phyloP scores from a whole-genome alignment of 2,888 invertebrate species.

The Apeira syringaria region DNA sequence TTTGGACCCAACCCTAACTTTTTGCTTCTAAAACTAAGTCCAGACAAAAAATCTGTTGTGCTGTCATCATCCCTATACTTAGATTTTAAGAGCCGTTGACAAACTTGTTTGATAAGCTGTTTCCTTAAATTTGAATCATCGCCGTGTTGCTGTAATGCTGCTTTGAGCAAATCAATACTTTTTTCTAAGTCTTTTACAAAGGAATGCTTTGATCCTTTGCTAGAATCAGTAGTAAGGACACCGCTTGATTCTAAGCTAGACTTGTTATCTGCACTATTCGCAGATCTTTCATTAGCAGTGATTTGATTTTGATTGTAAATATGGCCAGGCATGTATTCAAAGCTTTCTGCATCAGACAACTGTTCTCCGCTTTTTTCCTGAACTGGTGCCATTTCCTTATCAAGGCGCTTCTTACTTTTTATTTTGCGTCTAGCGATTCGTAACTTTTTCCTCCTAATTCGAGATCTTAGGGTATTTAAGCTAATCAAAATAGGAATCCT shows the following conservation, averaged over 20 bases:
- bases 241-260: slow-evolving; percentile 75
- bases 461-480: slow-evolving; percentile 61
- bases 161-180: slow-evolving; percentile 83
- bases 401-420: slow-evolving; percentile 40
- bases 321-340: slow-evolving; percentile 85
- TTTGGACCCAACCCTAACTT: slow-evolving; percentile 43
- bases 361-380: slow-evolving; percentile 62
- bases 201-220: slow-evolving; percentile 64
- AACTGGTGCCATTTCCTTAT: slow-evolving; percentile 43
- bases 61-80: slow-evolving; percentile 84
- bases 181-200: slow-evolving; percentile 85
- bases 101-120: slow-evolving; percentile 85
- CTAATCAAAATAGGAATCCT: slow-evolving; percentile 62
- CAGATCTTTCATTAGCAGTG: slow-evolving; percentile 41
- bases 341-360: slow-evolving; percentile 85
- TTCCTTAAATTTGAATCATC: slow-evolving; percentile 85
- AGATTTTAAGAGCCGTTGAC: slow-evolving; percentile 83
- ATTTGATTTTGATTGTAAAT: slow-evolving; percentile 81
- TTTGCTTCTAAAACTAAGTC: slow-evolving; percentile 61
- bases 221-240: slow-evolving; percentile 65
- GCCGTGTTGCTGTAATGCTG: slow-evolving; percentile 83
- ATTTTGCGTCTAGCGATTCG: slow-evolving; percentile 45
- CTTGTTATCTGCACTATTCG: slow-evolving; percentile 59
- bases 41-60: slow-evolving; percentile 74
- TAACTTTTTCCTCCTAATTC: slow-evolving; percentile 51